These are phyloP conservation scores for Tiaroga cobitis DNA, from an alignment of 2,797 vertebrate species.

Conservation along the genomic window DNA sequence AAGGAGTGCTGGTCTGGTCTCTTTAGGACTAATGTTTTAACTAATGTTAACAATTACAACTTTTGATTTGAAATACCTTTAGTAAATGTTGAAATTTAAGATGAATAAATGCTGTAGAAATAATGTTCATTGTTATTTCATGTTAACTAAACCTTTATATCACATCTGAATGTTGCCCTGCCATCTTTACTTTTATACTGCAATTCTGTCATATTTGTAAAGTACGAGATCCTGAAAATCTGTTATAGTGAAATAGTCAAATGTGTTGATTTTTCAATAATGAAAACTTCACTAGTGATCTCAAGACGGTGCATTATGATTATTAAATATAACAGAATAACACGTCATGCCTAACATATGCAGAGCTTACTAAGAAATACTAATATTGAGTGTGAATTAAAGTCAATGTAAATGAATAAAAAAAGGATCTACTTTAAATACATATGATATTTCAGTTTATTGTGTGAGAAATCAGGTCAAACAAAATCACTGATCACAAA, in stretches of 20 bases:
- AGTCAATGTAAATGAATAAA: background rate
- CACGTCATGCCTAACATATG: background rate
- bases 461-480: background rate
- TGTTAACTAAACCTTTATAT: no score
- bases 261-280: background rate
- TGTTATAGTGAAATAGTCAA: background rate
- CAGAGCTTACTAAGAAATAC: background rate
- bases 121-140: no score
- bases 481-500: conserved; percentile 10
- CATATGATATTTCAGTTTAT: conserved; percentile 7
- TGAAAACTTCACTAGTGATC: background rate
- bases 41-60: background rate
- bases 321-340: background rate
- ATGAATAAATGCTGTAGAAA: background rate
- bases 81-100: background rate
- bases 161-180: no score
- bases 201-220: background rate
- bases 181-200: background rate
- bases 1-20: background rate
- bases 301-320: background rate
- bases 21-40: background rate
- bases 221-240: background rate
- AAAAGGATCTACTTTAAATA: background rate
- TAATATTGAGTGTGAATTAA: background rate
- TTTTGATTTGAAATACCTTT: background rate